Evolutionary conservation across 2,888 invertebrate species (phyloP), one percentile per base, ranked within the genome.

Genomic region (Anthophora plumipes): DNA sequence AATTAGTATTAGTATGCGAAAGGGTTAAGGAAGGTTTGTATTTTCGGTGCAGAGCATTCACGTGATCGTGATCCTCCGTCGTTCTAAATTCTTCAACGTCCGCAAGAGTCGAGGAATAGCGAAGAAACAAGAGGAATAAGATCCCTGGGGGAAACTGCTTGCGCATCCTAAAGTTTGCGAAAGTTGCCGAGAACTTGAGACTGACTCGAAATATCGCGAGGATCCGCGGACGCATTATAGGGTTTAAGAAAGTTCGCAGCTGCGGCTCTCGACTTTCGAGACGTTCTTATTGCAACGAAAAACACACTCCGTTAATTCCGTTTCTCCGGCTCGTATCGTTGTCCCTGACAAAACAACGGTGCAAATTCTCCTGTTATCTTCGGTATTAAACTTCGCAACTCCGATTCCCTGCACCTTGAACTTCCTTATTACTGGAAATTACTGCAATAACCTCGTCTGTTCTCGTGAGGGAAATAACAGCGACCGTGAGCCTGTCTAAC

Each of bases 21-120:
- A 31, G 46, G 11, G 39, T 41, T 68, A 25, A 52, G 39, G 37
- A 63, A 39, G 22, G 52, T 61, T 4, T 37, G 31, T 12, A 22
- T 55, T 54, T 55, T 48, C 61, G 52, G 82, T 77, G 82, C 85
- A 80, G 74, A 85, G 82, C 57, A n/a, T 66, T 60, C 41, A 37
- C 85, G 78, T 85, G 85, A 84, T 57, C 69, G 74, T 17, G 70
- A 71, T 84, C 77, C 72, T 71, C 54, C 59, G 67, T 82, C 82
- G 79, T 77, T 70, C 82, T 57, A 63, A 85, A 80, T 85, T 85
- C 83, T 80, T 71, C 22, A 31, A 55, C 83, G 63, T 66, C 72
- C 61, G 8, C 78, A 66, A 67, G 66, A 78, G 37, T 39, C 59
- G 67, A 57, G 60, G 66, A 31, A 76, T 50, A 69, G 54, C 54